A percentile compares a stretch with the other conserved stretches of the same genome.
Evolutionary conservation across 2,888 invertebrate genomes (phyloP).

Genomic region (Drosophila rellima): DNA sequence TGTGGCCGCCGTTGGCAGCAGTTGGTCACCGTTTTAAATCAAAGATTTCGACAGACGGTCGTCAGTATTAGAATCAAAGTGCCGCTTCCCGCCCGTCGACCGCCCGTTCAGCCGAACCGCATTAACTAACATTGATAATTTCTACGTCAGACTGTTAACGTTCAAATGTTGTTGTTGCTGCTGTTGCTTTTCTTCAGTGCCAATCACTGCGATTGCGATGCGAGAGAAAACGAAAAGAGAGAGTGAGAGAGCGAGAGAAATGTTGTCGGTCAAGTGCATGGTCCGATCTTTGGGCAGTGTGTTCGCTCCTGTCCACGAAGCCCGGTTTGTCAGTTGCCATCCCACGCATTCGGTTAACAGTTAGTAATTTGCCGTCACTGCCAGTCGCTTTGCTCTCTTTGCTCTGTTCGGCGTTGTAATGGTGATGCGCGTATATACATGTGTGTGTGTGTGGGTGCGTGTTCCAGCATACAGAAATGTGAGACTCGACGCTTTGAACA

Average conservation of each 20-base stretch:
- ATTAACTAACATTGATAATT: constrained; percentile 39
- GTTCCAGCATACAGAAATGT: background rate
- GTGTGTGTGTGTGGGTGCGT: constrained; percentile 4
- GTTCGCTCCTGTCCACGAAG: constrained; percentile 22
- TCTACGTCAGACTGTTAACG: constrained; percentile 30
- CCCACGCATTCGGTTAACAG: constrained; percentile 61
- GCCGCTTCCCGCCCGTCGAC: constrained; percentile 13
- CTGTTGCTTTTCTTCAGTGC: constrained; percentile 18
- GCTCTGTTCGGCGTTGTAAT: constrained; percentile 22
- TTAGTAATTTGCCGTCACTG: constrained; percentile 34
- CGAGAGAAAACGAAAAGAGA: constrained; percentile 8
- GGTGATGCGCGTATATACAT: constrained; percentile 15
- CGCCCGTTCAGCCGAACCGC: constrained; percentile 13
- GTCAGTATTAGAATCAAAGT: constrained; percentile 39
- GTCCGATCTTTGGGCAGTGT: constrained; percentile 8
- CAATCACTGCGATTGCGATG: constrained; percentile 26
- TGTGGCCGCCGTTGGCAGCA: constrained; percentile 42
- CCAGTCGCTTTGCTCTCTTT: constrained; percentile 45
- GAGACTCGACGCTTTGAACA: constrained; percentile 2
- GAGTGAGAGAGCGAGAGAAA: background rate
- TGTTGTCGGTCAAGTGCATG: constrained; percentile 47
- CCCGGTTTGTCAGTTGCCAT: constrained; percentile 38
- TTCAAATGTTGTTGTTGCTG: constrained; percentile 3
- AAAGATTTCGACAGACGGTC: constrained; percentile 30
- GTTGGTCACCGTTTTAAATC: constrained; percentile 31